Percentiles rank a stretch among this genome's conserved stretches.
Evolutionary conservation across 2,113 vertebrate genomes (phyloP).

Genomic region (Cacatua alba): DNA sequence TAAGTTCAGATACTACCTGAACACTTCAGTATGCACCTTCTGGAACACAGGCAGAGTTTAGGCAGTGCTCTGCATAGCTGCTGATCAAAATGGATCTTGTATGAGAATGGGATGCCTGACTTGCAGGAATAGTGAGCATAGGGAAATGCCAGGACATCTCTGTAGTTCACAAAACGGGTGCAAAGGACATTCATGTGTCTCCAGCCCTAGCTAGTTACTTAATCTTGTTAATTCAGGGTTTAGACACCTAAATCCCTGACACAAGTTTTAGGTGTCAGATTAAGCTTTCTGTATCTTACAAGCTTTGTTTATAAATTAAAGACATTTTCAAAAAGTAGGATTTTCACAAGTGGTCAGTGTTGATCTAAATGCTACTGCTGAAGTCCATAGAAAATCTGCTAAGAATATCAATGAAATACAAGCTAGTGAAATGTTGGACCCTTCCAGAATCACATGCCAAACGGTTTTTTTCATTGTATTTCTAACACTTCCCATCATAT

Average conservation of each 20-base stretch:
- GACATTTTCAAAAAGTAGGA: background rate
- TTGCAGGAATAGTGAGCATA: background rate
- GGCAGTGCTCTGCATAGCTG: background rate
- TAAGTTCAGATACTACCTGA: background rate
- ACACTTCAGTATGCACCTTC: background rate
- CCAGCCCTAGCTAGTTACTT: background rate
- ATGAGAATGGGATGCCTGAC: background rate
- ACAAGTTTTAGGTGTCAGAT: background rate
- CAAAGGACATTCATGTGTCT: background rate
- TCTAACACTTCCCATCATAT: background rate
- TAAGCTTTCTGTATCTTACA: background rate
- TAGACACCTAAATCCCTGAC: background rate
- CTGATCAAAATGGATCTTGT: background rate
- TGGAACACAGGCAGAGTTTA: background rate
- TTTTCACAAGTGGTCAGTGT: background rate
- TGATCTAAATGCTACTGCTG: background rate
- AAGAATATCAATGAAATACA: background rate
- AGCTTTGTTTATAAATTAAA: background rate
- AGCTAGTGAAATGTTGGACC: background rate
- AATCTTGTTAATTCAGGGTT: background rate
- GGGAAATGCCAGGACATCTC: background rate
- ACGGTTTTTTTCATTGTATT: background rate
- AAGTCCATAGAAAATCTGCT: background rate
- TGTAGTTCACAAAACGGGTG: background rate
- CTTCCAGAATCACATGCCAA: background rate